phyloP scores from a whole-genome alignment of 1,140 invertebrate genomes.

The Drosophila virilis region DNA sequence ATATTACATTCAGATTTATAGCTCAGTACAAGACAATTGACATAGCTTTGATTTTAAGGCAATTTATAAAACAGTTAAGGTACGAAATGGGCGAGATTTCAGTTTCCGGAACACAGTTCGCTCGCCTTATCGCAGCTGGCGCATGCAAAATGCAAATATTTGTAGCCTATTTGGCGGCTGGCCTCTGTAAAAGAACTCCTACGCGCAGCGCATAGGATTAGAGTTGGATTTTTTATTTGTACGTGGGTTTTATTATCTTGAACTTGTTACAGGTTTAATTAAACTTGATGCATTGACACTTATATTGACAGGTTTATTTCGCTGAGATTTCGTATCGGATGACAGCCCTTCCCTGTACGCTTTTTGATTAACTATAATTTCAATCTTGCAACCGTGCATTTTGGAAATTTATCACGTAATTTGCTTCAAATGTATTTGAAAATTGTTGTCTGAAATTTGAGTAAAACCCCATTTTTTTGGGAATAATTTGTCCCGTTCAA shows the following conservation, averaged over 20 bases:
- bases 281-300: slow-evolving; percentile 54
- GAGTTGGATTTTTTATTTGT: slow-evolving; percentile 24
- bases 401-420: not conserved
- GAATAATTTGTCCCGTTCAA: slow-evolving; percentile 1
- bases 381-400: not conserved
- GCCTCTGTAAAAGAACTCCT: slow-evolving; percentile 10
- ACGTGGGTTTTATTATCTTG: slow-evolving; percentile 55
- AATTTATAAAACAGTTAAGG: not conserved
- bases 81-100: not conserved
- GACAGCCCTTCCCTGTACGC: slow-evolving; percentile 1
- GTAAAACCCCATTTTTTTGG: not conserved
- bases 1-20: too few species aligned
- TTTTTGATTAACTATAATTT: not conserved
- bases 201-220: not conserved
- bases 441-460: slow-evolving; percentile 1
- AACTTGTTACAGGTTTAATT: slow-evolving; percentile 65
- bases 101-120: slow-evolving; percentile 22
- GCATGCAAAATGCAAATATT: slow-evolving; percentile 64
- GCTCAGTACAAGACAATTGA: too few species aligned
- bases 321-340: slow-evolving; percentile 32
- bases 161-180: slow-evolving; percentile 50
- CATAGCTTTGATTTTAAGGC: too few species aligned
- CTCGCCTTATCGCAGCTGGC: slow-evolving; percentile 14
- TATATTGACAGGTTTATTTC: slow-evolving; percentile 47
- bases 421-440: not conserved